Base-by-base conservation (phyloP, 1,140 invertebrate genomes). In the Drosophila oshimai region DNA sequence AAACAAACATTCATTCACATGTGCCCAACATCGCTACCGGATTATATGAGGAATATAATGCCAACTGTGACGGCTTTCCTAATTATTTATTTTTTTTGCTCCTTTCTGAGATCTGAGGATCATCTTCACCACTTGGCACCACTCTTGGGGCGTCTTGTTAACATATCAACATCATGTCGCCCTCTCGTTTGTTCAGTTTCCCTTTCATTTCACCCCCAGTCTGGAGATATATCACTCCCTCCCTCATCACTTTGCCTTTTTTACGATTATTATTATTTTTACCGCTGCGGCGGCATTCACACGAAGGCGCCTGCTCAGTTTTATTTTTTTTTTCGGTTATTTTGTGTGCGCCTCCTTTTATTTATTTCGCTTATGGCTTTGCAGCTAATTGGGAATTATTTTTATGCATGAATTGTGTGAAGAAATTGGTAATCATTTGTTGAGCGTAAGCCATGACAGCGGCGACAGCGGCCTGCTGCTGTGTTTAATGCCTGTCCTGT, bases 141-240 rank as follows among this genome's bases (percentile, higher is more conserved):
- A 73, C 75, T 76, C 76, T 87, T 69, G 69, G 73, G 73, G 77
- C 86, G 83, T 87, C 81, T 87, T 87, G 81, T 87, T 87, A 87
- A 87, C 81, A 87, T 87, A 88, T 87, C 81, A 87, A 87, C 83
- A 87, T 87, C 81, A 83, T 87, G 81, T 87, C 81, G 83, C 81
- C 81, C 77, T 81, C 75, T 75, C 70, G 62, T 51, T 53, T 70
- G 47, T 67, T 74, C 34, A 51, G 41, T 49, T 71, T 78, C 47
- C 33, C 34, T 44, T 57, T 46, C 50, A 49, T 34, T 54, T 41
- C 31, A 46, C 53, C 71, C 55, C 46, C 44, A 24, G 41, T 54
- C 58, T 45, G 34, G 50, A 12, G 22, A 37, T 33, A 12, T 24
- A n/a, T 12, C 53, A 31, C 36, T 22, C 39, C 26, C 20, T 5